A percentile compares a stretch with the other conserved stretches of the same genome.
phyloP scores from a whole-genome alignment of 2,888 invertebrate genomes.

The Megalurothrips usitatus region DNA sequence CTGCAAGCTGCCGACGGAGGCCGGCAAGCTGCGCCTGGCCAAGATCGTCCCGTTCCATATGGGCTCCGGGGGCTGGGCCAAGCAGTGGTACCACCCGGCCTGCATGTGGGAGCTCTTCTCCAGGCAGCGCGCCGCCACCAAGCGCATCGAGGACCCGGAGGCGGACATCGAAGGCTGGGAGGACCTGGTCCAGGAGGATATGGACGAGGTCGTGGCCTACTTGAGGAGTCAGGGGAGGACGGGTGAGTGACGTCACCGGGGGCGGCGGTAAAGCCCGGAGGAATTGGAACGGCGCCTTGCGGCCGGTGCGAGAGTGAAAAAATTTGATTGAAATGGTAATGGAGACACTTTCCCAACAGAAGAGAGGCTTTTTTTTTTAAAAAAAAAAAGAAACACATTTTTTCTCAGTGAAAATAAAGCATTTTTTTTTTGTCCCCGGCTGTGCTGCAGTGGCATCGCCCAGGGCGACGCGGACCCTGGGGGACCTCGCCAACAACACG shows the following conservation, averaged over 20 bases:
- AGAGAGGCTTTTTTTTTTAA: no score
- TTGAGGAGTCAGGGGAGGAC: constrained; percentile 38
- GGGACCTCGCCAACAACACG: neutral
- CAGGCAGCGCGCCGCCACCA: constrained; percentile 74
- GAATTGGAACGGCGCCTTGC: neutral
- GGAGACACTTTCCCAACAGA: neutral
- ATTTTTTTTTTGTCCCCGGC: neutral
- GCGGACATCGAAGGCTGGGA: constrained; percentile 78
- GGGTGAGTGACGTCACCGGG: neutral
- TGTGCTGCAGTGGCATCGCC: neutral
- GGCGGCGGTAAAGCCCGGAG: neutral
- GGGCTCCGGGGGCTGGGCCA: constrained; percentile 67
- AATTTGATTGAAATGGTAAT: neutral
- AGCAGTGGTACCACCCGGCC: constrained; percentile 74
- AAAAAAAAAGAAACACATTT: no score
- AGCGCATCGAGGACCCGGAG: constrained; percentile 67
- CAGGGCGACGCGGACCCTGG: constrained; percentile 30
- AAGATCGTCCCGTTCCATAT: constrained; percentile 76
- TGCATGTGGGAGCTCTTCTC: constrained; percentile 72
- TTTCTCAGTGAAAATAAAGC: no score
- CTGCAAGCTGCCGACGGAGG: constrained; percentile 73
- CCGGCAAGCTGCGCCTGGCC: constrained; percentile 68
- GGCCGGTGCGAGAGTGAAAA: neutral
- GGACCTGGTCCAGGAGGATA: constrained; percentile 60
- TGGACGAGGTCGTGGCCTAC: constrained; percentile 54